Base-by-base conservation (phyloP, 2,113 vertebrate genomes). In the Rhinolophus sinicus region DNA sequence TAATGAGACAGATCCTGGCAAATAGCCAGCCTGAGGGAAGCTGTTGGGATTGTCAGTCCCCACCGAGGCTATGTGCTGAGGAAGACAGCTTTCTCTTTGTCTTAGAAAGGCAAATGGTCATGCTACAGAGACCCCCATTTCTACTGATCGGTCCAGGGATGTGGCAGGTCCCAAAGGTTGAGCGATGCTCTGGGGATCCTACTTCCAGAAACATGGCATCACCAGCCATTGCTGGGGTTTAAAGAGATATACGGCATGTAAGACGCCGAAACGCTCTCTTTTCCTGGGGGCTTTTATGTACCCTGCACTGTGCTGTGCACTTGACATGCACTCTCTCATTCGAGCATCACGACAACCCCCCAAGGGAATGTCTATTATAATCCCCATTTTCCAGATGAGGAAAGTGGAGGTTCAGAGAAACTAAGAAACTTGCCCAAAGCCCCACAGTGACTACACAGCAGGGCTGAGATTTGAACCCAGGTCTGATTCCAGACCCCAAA, bases 51-150 rank as follows among this genome's bases (percentile, higher is more conserved):
- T 2, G 2, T 14, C 65, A 24, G 1, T 6, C 11, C 78, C 47
- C 56, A 22, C 3, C 0, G 3, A 47, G 22, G 33, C 11, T 3
- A 14, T 3, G 19, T 15, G 9, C 76, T 1, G 0, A n/a, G 12
- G 12, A 35, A 65, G 76, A 9, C 28, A 2, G 80, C 38, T 72
- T 62, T 54, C 15, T 21, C 73, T 21, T 24, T 3, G n/a, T 44
- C 50, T 58, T 21, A 22, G 8, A 70, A 70, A 62, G 13, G 60
- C 8, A 13, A 3, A 6, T 3, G 1, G n/a, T 4, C 52, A 44
- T 3, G 50, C 83, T 4, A 44, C 16, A 30, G 60, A 35, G 60
- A n/a, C 15, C 26, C 3, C 15, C 19, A 0, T 22, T 18, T 35
- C 58, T 26, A 52, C 26, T 0, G 50, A 47, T 40, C 16, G 3